Conservation (phyloP, 37 sponge, comb jelly and placozoan genomes). For the Eunapius fragilis region DNA sequence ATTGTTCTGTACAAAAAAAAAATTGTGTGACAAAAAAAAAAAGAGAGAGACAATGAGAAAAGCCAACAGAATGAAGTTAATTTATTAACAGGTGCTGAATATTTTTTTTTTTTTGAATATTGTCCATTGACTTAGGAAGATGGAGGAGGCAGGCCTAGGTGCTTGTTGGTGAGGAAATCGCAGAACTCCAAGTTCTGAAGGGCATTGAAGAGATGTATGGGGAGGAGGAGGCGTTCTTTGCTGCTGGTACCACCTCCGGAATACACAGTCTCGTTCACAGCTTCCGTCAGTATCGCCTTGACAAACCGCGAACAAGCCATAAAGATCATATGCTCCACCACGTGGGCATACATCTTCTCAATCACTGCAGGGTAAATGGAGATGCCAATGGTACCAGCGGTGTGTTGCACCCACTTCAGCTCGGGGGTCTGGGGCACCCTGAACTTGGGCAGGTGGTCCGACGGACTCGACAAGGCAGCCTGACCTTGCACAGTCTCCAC, state of each 20-base stretch:
- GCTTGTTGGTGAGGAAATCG: conserved; percentile 62
- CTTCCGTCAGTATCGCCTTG: conserved; percentile 25
- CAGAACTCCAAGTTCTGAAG: conserved; percentile 25
- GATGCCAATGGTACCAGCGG: conserved; percentile 44
- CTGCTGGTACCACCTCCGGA: conserved; percentile 10
- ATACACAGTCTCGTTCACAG: conserved; percentile 7
- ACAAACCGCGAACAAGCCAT: conserved; percentile 52
- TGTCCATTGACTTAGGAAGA: not conserved
- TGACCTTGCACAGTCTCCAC: not conserved
- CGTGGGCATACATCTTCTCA: conserved; percentile 65
- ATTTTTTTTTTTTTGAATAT: not conserved
- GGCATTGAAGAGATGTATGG: conserved; percentile 49
- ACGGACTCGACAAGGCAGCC: not conserved
- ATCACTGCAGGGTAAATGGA: conserved; percentile 46
- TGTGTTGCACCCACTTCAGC: conserved; percentile 59
- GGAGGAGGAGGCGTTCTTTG: conserved; percentile 35
- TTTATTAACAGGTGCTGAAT: too few relatives aligned
- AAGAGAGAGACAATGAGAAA: not conserved
- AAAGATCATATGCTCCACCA: conserved; percentile 74
- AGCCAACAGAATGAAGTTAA: too few relatives aligned
- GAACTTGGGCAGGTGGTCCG: conserved; percentile 10
- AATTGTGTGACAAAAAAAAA: not conserved
- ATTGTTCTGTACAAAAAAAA: too few relatives aligned
- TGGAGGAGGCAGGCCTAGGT: conserved; percentile 27
- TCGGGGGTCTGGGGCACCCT: conserved; percentile 59